Conservation (phyloP, 2,113 vertebrate genomes). For the Centropus unirufus region DNA sequence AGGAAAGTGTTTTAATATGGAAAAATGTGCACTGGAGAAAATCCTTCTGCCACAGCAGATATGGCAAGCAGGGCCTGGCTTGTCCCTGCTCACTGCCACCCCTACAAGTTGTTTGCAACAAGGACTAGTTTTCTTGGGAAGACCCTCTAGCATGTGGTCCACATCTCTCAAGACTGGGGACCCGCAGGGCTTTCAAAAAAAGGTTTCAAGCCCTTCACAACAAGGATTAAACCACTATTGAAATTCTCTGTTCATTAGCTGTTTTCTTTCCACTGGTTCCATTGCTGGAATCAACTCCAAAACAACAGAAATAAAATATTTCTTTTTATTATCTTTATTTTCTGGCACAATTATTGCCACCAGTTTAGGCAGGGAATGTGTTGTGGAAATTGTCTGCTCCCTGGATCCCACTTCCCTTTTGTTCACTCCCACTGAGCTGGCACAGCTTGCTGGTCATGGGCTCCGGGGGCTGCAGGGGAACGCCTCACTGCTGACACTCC, state of each 20-base stretch:
- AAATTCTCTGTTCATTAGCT: not conserved
- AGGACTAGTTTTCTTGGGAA: not conserved
- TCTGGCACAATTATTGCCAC: not conserved
- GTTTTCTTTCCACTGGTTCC: not conserved
- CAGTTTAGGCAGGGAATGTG: not conserved
- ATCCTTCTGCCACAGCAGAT: not conserved
- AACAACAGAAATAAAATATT: conserved; percentile 22
- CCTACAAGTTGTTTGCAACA: not conserved
- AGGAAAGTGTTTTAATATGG: not conserved
- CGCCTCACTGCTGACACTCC: not conserved
- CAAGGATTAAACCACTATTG: conserved; percentile 17
- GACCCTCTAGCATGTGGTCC: conserved; percentile 14
- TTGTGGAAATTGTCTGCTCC: conserved; percentile 42
- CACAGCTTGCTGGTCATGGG: accelerated
- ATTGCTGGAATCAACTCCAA: not conserved
- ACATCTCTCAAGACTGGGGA: not conserved
- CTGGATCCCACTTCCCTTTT: conserved; percentile 37
- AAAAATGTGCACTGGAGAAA: not conserved
- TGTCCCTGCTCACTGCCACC: not conserved
- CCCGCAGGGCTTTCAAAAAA: not conserved
- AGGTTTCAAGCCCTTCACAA: not conserved
- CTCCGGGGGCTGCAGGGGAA: not conserved
- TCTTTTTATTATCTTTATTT: conserved; percentile 9
- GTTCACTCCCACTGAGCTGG: conserved; percentile 36
- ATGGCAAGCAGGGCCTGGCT: accelerated